Base-by-base conservation (phyloP, 64 coral and sea anemone genomes). In the Dendronephthya gigantea region DNA sequence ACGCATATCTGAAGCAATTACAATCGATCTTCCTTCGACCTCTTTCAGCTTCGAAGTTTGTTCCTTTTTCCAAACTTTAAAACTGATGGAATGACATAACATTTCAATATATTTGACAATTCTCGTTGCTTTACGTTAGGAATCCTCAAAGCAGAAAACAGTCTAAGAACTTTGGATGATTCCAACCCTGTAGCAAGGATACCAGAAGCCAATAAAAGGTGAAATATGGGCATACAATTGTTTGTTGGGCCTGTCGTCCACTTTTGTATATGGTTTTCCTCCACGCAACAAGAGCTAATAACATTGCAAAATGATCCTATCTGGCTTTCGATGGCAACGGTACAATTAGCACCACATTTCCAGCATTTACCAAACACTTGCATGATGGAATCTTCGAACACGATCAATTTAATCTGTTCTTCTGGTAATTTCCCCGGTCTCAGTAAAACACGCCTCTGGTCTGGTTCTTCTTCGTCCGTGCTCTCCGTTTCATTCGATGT, bases 1-100 rank as follows among this genome's bases (percentile, higher is more conserved):
- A 49, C 41, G 47, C 83, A 84, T 84, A 84, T 84, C 83, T 0
- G 47, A 84, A 50, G 83, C 47, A 51, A 84, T 52, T 84, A 32
- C 48, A 41, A 84, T 84, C 19, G 34, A 52, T 34, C 51, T 84
- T 40, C 47, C 83, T 30, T 49, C 41, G 19, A 84, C 35, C 41
- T 84, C 47, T 28, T 48, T 40, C 29, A 84, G 40, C 83, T 29
- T 84, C 27, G 39, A 28, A 28, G 35, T 27, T 49, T 84, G 83
- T 33, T 84, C n/a, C 48, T 49, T 49, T 49, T 49, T 49, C 83
- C 83, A 84, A 28, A 51, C 83, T 49, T 52, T 7, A 41, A 84
- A 31, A 84, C 83, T 41, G 83, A 40, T 41, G 43, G 83, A 22
- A 39, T 83, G 25, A 83, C 81, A 83, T 83, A 83, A 17, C 22